Evolutionary conservation across 2,113 vertebrate species (phyloP), one percentile per base, ranked within the genome.

Genomic region (Dicerorhinus sumatrensis): DNA sequence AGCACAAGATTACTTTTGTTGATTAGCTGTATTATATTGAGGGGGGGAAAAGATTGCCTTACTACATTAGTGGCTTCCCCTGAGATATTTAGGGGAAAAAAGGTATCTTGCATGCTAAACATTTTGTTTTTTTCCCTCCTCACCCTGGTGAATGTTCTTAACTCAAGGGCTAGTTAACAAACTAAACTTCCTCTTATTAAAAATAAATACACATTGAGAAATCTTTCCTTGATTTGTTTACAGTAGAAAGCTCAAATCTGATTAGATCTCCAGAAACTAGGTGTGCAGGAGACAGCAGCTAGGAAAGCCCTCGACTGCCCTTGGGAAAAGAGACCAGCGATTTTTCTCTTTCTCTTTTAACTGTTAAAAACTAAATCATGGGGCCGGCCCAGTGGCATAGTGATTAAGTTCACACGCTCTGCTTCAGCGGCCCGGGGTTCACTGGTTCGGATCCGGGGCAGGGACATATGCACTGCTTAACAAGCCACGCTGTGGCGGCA

Each of bases 191-290:
- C 65, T 60, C 75, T 82, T 96, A 83, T 95, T 96, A 93, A 97
- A 96, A 96, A 80, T 79, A 95, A 96, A 95, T 60, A 95, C 25
- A n/a, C 62, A 60, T 33, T 69, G 29, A 90, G 91, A 95, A 84
- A 76, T 81, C 51, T 88, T 84, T 65, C 96, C 70, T 97, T 93
- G 77, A 79, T 89, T 77, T 97, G 84, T 97, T 97, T 94, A 95
- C 75, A 70, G 84, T 14, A 83, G 81, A 93, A 91, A 89, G 70
- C 94, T 96, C 29, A 83, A 85, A 95, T 91, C 89, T 94, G 97
- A 88, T 96, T 92, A 79, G 93, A 46, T 82, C 39, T 48, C 29
- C 67, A 89, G 83, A 97, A 96, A 91, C 29, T 39, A 92, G 65
- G 72, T 48, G 11, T 80, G 56, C 46, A 80, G 39, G 75, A 87